Evolutionary conservation across 2,797 vertebrate genomes (phyloP).

Genomic region (Podargus strigoides): DNA sequence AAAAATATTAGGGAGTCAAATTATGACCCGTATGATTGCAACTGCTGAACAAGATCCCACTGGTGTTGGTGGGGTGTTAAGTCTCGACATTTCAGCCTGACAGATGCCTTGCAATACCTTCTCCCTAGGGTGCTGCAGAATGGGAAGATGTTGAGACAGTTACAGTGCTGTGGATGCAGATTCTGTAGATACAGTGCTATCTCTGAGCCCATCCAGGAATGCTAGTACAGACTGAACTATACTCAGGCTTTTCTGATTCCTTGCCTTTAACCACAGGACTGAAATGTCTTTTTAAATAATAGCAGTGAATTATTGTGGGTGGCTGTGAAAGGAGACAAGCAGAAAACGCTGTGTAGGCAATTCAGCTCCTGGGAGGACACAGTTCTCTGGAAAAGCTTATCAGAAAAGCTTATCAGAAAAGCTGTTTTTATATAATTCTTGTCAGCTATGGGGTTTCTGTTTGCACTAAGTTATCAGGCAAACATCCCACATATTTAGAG

Average conservation of each 20-base stretch:
- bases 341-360: neutral
- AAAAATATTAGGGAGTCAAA: neutral
- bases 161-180: neutral
- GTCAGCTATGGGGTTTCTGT: neutral
- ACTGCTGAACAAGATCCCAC: neutral
- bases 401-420: conserved; percentile 25
- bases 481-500: neutral
- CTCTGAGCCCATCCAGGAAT: neutral
- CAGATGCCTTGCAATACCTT: neutral
- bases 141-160: neutral
- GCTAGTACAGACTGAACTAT: neutral
- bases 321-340: conserved; percentile 14
- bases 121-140: neutral
- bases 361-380: neutral
- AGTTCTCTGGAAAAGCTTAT: neutral
- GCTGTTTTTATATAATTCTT: neutral
- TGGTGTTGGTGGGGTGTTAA: neutral
- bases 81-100: neutral
- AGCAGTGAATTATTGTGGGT: neutral
- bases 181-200: neutral
- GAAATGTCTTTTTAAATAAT: conserved; percentile 23
- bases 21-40: neutral
- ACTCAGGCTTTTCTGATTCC: neutral
- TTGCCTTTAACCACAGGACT: conserved; percentile 3
- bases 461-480: neutral